Percentiles rank a stretch among this genome's conserved stretches.
phyloP scores from a whole-genome alignment of 2,797 vertebrate genomes.

The Zalophus californianus region DNA sequence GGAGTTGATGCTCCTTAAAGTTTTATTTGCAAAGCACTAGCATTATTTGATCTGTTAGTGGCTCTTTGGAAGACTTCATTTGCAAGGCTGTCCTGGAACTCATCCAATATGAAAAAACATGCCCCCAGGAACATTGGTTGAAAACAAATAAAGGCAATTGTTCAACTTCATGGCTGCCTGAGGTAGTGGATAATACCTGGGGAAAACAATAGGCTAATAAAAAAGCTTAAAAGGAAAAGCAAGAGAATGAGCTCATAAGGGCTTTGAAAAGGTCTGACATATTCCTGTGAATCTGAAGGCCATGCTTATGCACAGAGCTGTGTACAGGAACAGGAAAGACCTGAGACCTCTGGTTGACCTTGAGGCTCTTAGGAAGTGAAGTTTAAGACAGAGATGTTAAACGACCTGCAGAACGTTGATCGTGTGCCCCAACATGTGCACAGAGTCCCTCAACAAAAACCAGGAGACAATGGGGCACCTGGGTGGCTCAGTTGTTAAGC shows the following conservation, averaged over 20 bases:
- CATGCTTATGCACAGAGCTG: not conserved
- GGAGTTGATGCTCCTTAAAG: not conserved
- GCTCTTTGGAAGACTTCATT: not conserved
- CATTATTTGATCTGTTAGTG: not conserved
- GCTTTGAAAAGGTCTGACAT: not conserved
- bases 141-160: not conserved
- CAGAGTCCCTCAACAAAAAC: not conserved
- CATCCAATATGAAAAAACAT: not conserved
- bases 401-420: not conserved
- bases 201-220: not conserved
- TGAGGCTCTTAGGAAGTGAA: not conserved
- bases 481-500: no score
- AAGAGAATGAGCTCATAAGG: not conserved
- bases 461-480: not conserved
- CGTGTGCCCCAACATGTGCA: not conserved
- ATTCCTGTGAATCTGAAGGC: not conserved
- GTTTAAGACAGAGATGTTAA: not conserved
- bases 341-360: not conserved
- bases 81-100: not conserved
- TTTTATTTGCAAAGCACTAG: not conserved
- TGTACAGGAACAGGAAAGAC: not conserved
- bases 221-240: constrained; percentile 49
- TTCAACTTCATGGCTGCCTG: not conserved
- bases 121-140: not conserved
- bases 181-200: not conserved